Evolutionary conservation across 1,140 invertebrate genomes (phyloP), one percentile per base, ranked within the genome.

Genomic region (Bathynomus jamesi): DNA sequence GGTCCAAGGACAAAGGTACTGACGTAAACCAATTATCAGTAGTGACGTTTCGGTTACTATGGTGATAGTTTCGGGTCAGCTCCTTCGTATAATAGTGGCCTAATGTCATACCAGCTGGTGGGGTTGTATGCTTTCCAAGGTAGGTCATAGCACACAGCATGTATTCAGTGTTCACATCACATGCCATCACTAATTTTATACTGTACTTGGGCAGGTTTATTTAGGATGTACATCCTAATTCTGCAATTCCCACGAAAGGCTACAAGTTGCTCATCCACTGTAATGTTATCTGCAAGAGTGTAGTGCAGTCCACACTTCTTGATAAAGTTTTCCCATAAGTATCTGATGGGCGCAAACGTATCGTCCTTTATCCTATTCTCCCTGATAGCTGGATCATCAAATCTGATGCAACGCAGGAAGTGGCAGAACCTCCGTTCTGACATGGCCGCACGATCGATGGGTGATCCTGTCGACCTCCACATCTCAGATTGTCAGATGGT

Each of bases 361-460:
- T 79, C 78, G 28, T 28, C 74, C 32, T 64, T 60, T 31, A 46
- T 29, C 62, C 77, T 65, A 27, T 69, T 40, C 24, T 32, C 27
- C 27, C 78, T 65, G 30, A 74, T 79, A 24, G 21, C 60, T 63
- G 53, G 63, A 69, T 80, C 75, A 70, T 80, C 76, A 70, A 80
- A 80, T 21, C 78, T 40, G n/a, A 73, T 46, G 69, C 71, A 73
- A 27, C 21, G 17, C 28, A 72, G 8, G 3, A 73, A 25, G 46
- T 21, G 71, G 4, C 27, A 21, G 62, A 73, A 73, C 25, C 71
- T 13, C 25, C 4, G 28, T 32, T 73, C 30, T 17, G 71, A 73
- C 67, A 73, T 72, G 53, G 32, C 71, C 10, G 53, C 28, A 27
- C 60, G 13, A 62, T 73, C 29, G 17, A 72, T 40, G 2, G n/a